Conservation (phyloP, 2,888 invertebrate species). For the Meganola albula region DNA sequence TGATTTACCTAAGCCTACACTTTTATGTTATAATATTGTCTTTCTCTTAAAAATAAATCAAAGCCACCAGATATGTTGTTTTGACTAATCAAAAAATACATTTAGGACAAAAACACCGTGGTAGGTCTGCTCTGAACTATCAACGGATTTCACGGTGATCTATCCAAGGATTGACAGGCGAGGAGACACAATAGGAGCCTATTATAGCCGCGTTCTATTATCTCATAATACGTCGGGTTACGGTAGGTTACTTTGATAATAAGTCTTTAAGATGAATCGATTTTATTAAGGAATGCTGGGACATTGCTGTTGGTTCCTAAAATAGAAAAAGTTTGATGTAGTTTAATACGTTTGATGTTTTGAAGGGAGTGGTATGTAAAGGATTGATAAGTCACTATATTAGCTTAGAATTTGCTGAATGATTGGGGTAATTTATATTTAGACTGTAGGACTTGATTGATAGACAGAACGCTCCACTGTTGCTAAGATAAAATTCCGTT, state of each 20-base stretch:
- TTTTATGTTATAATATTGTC: no score
- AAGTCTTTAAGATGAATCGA: slow-evolving; percentile 55
- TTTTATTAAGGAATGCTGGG: slow-evolving; percentile 40
- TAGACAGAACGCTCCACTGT: no score
- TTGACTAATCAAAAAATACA: slow-evolving; percentile 25
- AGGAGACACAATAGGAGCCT: slow-evolving; percentile 42
- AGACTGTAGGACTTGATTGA: no score
- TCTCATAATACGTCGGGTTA: slow-evolving; percentile 63
- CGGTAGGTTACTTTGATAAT: slow-evolving; percentile 50
- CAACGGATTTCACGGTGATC: slow-evolving; percentile 54
- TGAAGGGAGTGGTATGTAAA: neutral
- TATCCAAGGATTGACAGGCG: slow-evolving; percentile 47
- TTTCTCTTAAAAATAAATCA: no score
- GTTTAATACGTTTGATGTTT: neutral
- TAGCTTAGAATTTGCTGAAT: no score
- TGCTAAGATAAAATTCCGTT: no score
- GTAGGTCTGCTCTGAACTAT: slow-evolving; percentile 49
- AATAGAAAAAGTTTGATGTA: neutral
- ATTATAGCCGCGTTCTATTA: slow-evolving; percentile 52
- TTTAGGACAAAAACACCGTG: slow-evolving; percentile 35
- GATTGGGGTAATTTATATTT: no score
- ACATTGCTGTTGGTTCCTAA: slow-evolving; percentile 22
- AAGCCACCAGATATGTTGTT: neutral
- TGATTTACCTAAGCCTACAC: no score
- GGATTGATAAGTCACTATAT: neutral